phyloP scores from a whole-genome alignment of 2,113 vertebrate species.

The Otocyon megalotis region DNA sequence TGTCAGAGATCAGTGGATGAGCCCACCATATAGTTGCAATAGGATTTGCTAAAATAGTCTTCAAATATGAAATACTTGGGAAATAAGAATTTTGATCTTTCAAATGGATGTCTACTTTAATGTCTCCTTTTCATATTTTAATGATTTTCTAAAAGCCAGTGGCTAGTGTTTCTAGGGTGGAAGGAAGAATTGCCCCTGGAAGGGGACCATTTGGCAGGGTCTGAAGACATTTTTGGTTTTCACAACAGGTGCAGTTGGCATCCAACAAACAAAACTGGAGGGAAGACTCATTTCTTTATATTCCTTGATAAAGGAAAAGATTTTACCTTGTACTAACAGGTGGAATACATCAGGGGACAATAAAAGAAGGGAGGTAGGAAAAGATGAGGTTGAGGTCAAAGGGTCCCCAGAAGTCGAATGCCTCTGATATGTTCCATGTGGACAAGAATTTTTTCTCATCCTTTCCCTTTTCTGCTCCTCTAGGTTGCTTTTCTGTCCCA shows the following conservation, averaged over 20 bases:
- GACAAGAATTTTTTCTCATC: background rate
- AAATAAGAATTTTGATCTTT: conserved; percentile 14
- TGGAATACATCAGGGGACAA: background rate
- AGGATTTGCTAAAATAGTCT: background rate
- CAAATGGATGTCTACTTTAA: background rate
- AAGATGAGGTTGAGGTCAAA: background rate
- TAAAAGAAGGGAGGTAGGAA: background rate
- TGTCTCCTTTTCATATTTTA: background rate
- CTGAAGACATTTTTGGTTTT: background rate
- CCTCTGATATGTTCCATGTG: background rate
- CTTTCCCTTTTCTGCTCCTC: background rate
- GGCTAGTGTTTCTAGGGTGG: background rate
- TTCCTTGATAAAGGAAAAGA: background rate
- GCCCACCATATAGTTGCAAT: background rate
- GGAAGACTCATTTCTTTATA: background rate
- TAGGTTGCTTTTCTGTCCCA: background rate
- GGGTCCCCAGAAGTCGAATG: background rate
- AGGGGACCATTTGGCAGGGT: background rate
- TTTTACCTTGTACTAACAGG: background rate
- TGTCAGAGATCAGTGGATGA: background rate
- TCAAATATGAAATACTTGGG: background rate
- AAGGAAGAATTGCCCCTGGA: background rate
- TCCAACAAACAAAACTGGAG: background rate
- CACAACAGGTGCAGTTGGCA: background rate
- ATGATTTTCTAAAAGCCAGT: background rate